phyloP scores from a whole-genome alignment of 2,888 invertebrate species.

The Oasisia sp. region DNA sequence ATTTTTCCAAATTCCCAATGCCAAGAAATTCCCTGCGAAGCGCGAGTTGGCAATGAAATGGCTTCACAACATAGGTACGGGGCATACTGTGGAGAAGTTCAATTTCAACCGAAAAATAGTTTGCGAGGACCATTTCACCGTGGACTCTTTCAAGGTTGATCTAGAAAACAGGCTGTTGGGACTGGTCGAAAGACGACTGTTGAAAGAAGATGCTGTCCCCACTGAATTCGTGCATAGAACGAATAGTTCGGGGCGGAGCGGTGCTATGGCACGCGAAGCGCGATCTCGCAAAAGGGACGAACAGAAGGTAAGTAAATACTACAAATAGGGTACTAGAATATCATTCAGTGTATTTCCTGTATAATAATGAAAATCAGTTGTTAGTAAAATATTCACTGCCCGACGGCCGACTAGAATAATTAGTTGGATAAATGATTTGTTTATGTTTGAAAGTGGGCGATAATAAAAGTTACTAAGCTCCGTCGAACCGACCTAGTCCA shows the following conservation, averaged over 20 bases:
- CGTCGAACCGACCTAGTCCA: no score
- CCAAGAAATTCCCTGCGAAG: slow-evolving; percentile 18
- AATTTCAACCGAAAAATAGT: background rate
- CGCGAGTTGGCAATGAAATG: background rate
- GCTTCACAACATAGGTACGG: background rate
- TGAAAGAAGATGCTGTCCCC: slow-evolving; percentile 20
- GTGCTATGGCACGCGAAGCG: background rate
- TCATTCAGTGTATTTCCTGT: no score
- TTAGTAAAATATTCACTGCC: no score
- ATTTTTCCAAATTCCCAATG: background rate
- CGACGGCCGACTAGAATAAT: no score
- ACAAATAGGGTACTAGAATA: no score
- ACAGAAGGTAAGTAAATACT: background rate
- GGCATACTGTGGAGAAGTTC: background rate
- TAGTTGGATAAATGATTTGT: no score
- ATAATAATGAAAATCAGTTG: no score
- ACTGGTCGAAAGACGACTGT: background rate
- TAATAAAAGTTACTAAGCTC: no score
- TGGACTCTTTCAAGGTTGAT: slow-evolving; percentile 1
- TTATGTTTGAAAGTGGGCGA: no score
- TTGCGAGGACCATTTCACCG: slow-evolving; percentile 17
- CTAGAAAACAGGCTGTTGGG: background rate
- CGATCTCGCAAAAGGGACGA: slow-evolving; percentile 13
- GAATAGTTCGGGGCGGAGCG: background rate
- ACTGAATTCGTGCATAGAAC: background rate